A percentile compares a stretch with the other conserved stretches of the same genome.
Evolutionary conservation across 2,113 vertebrate species (phyloP).

Genomic region (Gallinago undulata): DNA sequence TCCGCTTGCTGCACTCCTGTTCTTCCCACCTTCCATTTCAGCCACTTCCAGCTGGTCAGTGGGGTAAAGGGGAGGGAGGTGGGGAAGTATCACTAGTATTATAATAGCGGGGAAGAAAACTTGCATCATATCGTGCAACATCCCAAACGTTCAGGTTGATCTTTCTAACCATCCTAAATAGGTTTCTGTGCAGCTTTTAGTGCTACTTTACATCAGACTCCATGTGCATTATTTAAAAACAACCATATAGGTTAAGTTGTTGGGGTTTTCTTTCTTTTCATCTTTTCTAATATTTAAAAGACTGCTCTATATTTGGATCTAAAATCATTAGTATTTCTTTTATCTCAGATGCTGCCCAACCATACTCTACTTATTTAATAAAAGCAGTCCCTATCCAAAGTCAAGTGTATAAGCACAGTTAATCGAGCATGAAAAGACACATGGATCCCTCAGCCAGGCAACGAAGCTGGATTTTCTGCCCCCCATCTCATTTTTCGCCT

Average conservation of each 20-base stretch:
- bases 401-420: background rate
- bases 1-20: slow-evolving; percentile 16
- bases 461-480: background rate
- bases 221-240: slow-evolving; percentile 12
- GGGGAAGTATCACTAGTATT: slow-evolving; percentile 8
- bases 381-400: background rate
- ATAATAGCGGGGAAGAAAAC: slow-evolving; percentile 29
- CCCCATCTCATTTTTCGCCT: background rate
- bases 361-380: background rate
- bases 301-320: background rate
- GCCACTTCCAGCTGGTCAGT: background rate
- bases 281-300: background rate
- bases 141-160: background rate
- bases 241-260: background rate
- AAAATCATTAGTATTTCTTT: background rate
- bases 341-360: background rate
- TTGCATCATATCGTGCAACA: background rate
- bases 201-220: background rate
- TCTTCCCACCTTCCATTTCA: slow-evolving; percentile 35
- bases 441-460: background rate
- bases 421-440: background rate
- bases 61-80: background rate
- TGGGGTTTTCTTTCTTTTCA: background rate
- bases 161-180: background rate
- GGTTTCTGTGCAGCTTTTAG: slow-evolving; percentile 20